Percentiles rank a stretch among this genome's conserved stretches.
Evolutionary conservation across 2,888 invertebrate genomes (phyloP).

Genomic region (Junonia oenone): DNA sequence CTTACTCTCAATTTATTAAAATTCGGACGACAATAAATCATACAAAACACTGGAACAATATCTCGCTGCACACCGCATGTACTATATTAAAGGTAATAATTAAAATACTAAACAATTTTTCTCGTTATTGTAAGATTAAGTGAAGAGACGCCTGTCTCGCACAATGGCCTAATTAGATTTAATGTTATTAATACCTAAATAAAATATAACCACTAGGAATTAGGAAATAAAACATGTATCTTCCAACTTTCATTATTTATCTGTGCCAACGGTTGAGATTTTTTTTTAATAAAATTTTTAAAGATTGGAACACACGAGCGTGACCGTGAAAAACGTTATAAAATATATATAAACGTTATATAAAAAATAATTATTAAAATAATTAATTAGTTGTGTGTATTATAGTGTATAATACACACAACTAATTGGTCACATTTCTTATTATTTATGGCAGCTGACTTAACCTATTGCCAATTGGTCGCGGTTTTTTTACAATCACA

Average conservation of each 20-base stretch:
- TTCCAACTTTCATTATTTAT: constrained; percentile 7
- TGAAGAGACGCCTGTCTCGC: constrained; percentile 8
- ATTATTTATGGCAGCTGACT: no score
- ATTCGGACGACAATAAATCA: neutral
- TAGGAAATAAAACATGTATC: neutral
- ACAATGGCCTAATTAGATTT: constrained; percentile 20
- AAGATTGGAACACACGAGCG: neutral
- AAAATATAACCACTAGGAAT: neutral
- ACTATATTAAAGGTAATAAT: neutral
- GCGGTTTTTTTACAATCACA: neutral
- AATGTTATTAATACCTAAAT: constrained; percentile 1
- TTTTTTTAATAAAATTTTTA: neutral
- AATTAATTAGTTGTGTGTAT: no score
- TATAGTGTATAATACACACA: no score
- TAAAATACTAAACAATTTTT: neutral
- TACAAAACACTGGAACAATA: neutral
- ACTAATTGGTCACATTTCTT: no score
- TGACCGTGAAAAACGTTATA: no score
- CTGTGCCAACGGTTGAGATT: constrained; percentile 15
- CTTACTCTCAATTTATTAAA: no score
- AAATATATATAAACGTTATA: no score
- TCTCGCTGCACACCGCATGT: no score
- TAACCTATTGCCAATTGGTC: no score
- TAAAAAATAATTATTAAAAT: no score
- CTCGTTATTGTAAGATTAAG: neutral